phyloP scores from a whole-genome alignment of 1,140 invertebrate genomes.

The Formica exsecta region DNA sequence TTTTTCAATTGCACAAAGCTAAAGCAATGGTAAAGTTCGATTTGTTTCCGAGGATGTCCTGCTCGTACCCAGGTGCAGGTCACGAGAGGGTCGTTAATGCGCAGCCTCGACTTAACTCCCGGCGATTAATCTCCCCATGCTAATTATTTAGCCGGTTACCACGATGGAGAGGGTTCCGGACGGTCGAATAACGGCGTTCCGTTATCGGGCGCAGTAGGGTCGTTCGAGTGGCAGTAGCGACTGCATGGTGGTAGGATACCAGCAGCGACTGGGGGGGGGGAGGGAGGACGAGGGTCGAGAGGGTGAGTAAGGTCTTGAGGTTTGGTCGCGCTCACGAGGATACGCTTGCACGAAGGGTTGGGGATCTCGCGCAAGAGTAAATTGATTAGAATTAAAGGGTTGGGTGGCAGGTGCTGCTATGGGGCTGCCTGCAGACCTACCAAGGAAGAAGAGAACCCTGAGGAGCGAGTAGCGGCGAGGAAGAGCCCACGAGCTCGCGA shows the following conservation, averaged over 20 bases:
- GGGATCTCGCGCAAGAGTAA: conserved; percentile 81
- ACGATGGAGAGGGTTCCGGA: conserved; percentile 56
- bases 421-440: conserved; percentile 68
- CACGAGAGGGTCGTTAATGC: conserved; percentile 67
- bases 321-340: conserved; percentile 74
- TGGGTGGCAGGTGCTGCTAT: conserved; percentile 77
- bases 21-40: neutral
- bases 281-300: conserved; percentile 8
- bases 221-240: conserved; percentile 64
- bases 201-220: conserved; percentile 72
- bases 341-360: conserved; percentile 66
- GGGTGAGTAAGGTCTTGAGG: conserved; percentile 64
- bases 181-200: conserved; percentile 69
- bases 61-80: neutral
- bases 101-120: conserved; percentile 74
- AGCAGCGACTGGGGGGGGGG: conserved; percentile 45
- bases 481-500: conserved; percentile 55
- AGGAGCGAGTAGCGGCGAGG: conserved; percentile 55
- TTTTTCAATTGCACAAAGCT: conserved; percentile 15
- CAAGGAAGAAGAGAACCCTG: conserved; percentile 59
- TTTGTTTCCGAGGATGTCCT: neutral
- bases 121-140: conserved; percentile 82
- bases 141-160: conserved; percentile 84
- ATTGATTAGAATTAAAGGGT: conserved; percentile 87
- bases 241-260: conserved; percentile 34